Percentiles rank a stretch among this genome's conserved stretches.
Conservation (phyloP, 2,797 vertebrate species). For the Rhabdomys pumilio region DNA sequence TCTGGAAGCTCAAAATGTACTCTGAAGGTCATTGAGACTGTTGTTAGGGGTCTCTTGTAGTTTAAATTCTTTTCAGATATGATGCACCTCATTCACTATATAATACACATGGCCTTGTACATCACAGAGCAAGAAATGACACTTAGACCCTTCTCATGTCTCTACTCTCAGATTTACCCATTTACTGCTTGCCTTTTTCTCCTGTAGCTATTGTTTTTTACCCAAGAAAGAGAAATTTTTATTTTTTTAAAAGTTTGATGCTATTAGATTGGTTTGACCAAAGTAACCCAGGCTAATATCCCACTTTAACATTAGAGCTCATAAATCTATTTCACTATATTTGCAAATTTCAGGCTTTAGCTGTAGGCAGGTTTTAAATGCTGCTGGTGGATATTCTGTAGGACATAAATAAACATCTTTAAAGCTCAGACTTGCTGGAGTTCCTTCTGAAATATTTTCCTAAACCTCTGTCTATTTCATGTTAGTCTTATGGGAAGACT, state of each 20-base stretch:
- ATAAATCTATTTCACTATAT: neutral
- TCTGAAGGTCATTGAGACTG: neutral
- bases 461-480: neutral
- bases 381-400: neutral
- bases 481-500: neutral
- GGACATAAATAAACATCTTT: conserved; percentile 47
- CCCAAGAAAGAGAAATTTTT: neutral
- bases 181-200: neutral
- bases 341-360: neutral
- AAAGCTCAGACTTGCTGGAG: neutral
- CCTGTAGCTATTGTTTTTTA: neutral
- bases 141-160: neutral
- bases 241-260: neutral
- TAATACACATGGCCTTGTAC: neutral
- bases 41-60: neutral
- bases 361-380: neutral
- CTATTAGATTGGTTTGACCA: neutral
- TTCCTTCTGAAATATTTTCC: neutral
- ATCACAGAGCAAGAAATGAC: neutral
- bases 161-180: neutral
- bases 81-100: neutral
- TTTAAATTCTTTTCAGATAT: neutral
- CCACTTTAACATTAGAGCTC: neutral
- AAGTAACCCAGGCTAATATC: neutral
- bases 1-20: neutral